phyloP scores from a whole-genome alignment of 1,140 invertebrate species.

The Mizuhopecten yessoensis region DNA sequence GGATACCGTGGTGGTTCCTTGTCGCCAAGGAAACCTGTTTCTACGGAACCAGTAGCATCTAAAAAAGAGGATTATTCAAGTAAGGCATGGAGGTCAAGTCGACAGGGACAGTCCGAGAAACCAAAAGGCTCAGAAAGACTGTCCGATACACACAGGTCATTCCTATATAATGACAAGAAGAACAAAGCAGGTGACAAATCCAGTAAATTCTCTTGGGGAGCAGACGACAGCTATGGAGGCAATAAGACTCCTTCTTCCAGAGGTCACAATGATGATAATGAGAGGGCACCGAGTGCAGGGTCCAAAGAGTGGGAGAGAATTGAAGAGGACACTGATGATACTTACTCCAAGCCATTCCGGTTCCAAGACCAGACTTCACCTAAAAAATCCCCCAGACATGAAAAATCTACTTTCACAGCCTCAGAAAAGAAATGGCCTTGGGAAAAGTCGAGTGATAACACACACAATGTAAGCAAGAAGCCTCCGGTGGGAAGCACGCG shows the following conservation, averaged over 20 bases:
- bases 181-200: constrained; percentile 11
- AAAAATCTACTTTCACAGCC: not conserved
- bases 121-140: not conserved
- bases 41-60: not conserved
- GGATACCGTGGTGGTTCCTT: not conserved
- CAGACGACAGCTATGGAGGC: not conserved
- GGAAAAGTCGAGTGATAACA: not conserved
- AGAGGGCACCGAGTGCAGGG: not conserved
- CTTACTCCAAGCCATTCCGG: not conserved
- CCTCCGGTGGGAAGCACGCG: not conserved
- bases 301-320: constrained; percentile 32
- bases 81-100: constrained; percentile 2
- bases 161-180: constrained; percentile 2
- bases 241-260: not conserved
- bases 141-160: not conserved
- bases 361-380: not conserved
- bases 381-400: not conserved
- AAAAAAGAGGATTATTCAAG: not conserved
- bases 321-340: not conserved
- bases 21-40: not conserved
- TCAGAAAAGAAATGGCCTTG: not conserved
- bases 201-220: not conserved
- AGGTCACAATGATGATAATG: not conserved
- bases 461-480: constrained; percentile 17
- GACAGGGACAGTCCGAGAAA: not conserved